These are phyloP conservation scores for Emydoidea blandingii DNA, from an alignment of 2,797 vertebrate species.

Conservation along the genomic window DNA sequence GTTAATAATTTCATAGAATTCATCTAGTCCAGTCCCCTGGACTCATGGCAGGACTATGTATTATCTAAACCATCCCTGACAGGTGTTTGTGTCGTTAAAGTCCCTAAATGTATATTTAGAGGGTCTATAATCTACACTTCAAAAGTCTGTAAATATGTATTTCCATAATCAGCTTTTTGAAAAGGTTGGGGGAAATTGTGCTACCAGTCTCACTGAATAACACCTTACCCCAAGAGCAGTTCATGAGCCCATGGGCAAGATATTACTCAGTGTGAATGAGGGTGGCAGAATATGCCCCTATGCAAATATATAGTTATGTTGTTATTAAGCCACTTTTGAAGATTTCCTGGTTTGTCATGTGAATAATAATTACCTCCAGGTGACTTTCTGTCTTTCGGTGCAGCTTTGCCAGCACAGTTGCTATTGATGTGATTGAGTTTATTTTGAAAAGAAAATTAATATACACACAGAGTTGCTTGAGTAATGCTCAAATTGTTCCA, in stretches of 20 bases:
- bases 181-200: neutral
- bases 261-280: neutral
- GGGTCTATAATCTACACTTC: slow-evolving; percentile 8
- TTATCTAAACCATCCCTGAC: no score
- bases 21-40: no score
- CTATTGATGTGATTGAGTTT: neutral
- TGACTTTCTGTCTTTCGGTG: neutral
- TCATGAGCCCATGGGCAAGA: neutral
- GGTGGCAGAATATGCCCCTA: neutral
- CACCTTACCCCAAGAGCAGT: neutral
- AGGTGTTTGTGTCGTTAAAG: neutral
- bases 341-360: neutral
- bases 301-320: neutral
- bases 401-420: neutral
- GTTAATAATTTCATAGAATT: neutral
- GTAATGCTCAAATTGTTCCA: neutral
- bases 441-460: neutral
- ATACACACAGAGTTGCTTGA: neutral
- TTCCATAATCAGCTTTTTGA: slow-evolving; percentile 14
- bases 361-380: neutral
- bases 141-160: slow-evolving; percentile 8
- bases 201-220: fast-evolving
- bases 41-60: no score
- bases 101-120: slow-evolving; percentile 12
- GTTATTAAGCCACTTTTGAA: neutral